Conservation (phyloP, 2,797 vertebrate genomes). For the Petrocephalus schoutedeni region DNA sequence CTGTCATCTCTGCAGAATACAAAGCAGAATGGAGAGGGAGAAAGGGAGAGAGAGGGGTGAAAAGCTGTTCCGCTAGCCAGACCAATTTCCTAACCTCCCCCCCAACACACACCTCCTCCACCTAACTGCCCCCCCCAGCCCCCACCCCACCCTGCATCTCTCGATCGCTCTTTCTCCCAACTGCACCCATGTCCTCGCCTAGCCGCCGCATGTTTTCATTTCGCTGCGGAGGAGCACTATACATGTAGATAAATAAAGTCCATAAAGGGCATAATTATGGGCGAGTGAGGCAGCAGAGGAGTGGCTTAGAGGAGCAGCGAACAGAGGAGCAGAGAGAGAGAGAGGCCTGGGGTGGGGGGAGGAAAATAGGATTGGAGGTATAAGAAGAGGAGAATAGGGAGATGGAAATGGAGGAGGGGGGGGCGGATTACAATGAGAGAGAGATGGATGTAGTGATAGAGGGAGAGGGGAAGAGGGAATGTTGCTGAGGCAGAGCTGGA, state of each 20-base stretch:
- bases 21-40: conserved; percentile 76
- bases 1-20: conserved; percentile 93
- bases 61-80: conserved; percentile 76
- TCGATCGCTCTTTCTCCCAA: conserved; percentile 35
- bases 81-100: conserved; percentile 75
- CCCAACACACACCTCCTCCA: conserved; percentile 42
- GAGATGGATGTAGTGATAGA: conserved; percentile 57
- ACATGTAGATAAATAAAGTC: conserved; percentile 57
- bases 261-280: conserved; percentile 43
- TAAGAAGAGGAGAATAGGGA: background rate
- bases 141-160: conserved; percentile 43
- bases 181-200: conserved; percentile 35
- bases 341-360: conserved; percentile 31
- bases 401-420: background rate
- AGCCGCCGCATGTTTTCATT: conserved; percentile 43
- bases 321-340: conserved; percentile 20
- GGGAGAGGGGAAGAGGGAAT: conserved; percentile 55
- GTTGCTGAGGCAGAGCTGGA: conserved; percentile 48
- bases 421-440: conserved; percentile 37
- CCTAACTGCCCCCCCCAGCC: conserved; percentile 50
- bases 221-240: conserved; percentile 30
- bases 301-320: conserved; percentile 29
- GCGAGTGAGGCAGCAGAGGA: conserved; percentile 34
- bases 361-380: background rate
- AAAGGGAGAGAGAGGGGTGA: conserved; percentile 63